Percentiles rank a stretch among this genome's conserved stretches.
Evolutionary conservation across 2,113 vertebrate species (phyloP).

Genomic region (Edolisoma coerulescens): DNA sequence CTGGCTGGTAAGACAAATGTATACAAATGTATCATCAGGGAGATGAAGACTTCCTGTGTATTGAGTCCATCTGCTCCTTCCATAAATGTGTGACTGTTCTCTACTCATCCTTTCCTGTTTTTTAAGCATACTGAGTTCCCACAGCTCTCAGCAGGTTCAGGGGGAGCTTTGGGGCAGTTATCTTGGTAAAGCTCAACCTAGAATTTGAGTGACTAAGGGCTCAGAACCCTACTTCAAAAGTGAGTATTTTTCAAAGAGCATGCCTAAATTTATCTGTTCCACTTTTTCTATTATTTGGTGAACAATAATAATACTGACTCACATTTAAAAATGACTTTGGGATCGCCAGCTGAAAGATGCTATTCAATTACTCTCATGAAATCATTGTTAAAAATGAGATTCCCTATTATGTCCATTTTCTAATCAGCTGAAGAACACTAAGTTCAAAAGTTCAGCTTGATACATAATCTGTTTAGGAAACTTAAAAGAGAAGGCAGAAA

Average conservation of each 20-base stretch:
- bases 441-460: conserved; percentile 45
- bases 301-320: background rate
- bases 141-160: background rate
- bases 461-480: conserved; percentile 31
- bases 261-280: conserved; percentile 3
- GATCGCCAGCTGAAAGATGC: background rate
- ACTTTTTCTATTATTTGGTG: background rate
- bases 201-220: background rate
- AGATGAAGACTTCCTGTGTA: background rate
- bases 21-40: background rate
- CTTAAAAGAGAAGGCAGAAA: conserved; percentile 24
- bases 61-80: background rate
- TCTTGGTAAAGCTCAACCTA: background rate
- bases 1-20: background rate
- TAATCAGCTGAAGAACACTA: conserved; percentile 2
- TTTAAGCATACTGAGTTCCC: background rate
- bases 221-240: background rate
- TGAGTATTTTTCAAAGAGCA: background rate
- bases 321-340: background rate
- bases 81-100: background rate
- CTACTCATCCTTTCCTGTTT: background rate
- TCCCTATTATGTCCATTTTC: background rate
- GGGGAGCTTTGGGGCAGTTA: background rate
- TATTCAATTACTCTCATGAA: conserved; percentile 34
- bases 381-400: background rate